phyloP scores from a whole-genome alignment of 2,797 vertebrate genomes.

The Sebastes matsubarae region DNA sequence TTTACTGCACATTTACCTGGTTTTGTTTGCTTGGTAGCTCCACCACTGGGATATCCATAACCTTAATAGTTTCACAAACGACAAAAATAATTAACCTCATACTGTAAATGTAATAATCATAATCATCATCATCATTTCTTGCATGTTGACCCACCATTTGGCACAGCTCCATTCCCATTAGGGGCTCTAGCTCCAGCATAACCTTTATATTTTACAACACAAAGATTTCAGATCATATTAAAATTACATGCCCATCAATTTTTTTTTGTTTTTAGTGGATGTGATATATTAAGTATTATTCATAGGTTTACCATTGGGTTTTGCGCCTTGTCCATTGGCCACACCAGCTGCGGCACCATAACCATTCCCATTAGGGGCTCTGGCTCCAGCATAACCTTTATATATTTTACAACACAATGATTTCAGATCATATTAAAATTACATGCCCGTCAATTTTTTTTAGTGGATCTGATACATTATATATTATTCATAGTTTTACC shows the following conservation, averaged over 20 bases:
- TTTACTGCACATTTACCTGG: constrained; percentile 29
- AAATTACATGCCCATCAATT: no score
- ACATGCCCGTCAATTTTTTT: neutral
- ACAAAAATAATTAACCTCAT: neutral
- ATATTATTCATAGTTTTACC: constrained; percentile 32
- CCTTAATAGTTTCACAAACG: constrained; percentile 30
- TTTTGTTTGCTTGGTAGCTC: constrained; percentile 41
- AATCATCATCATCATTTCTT: neutral
- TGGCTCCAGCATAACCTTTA: constrained; percentile 37
- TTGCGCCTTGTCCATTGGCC: constrained; percentile 43
- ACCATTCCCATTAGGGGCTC: constrained; percentile 34
- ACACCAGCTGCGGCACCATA: neutral
- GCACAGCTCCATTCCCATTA: neutral
- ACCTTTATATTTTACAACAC: no score
- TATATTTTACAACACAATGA: neutral
- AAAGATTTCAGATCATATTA: no score
- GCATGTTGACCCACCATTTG: constrained; percentile 39
- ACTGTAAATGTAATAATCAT: neutral
- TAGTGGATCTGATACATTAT: neutral
- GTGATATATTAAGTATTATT: no score
- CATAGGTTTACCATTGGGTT: neutral
- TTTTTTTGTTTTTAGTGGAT: neutral
- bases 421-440: neutral
- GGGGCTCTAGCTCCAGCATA: no score
- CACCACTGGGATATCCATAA: constrained; percentile 46